Conservation (phyloP, 2,797 vertebrate genomes). For the Sebastiscus albofasciatus region DNA sequence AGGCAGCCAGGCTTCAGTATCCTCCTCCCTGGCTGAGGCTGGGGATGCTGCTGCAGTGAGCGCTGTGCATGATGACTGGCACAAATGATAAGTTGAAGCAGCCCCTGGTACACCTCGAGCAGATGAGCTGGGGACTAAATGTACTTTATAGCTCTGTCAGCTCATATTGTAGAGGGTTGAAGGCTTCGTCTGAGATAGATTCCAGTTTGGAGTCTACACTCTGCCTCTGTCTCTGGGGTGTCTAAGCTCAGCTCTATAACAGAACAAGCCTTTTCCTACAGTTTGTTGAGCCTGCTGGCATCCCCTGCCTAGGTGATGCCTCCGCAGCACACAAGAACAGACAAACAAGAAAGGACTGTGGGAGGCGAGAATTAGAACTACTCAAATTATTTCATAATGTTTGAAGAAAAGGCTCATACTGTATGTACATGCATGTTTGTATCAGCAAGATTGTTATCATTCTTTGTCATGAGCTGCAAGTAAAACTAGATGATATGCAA, state of each 20-base stretch:
- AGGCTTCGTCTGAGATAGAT: conserved; percentile 58
- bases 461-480: not conserved
- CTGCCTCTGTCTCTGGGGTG: conserved; percentile 63
- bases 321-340: conserved; percentile 38
- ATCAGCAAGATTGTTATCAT: not conserved
- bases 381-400: not conserved
- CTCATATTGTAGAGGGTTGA: conserved; percentile 58
- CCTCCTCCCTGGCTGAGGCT: conserved; percentile 39
- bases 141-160: conserved; percentile 73
- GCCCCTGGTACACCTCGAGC: conserved; percentile 50
- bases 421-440: not conserved
- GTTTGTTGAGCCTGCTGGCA: conserved; percentile 58
- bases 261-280: conserved; percentile 49
- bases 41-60: conserved; percentile 55
- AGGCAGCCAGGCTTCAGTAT: conserved; percentile 40
- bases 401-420: not conserved
- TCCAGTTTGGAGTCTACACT: conserved; percentile 58
- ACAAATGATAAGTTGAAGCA: conserved; percentile 67
- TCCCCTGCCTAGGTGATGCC: conserved; percentile 31
- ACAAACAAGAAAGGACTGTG: conserved; percentile 30
- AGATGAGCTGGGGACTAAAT: conserved; percentile 68
- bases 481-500: not conserved
- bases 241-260: conserved; percentile 51
- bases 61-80: conserved; percentile 55
- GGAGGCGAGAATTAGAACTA: not conserved